Evolutionary conservation across 2,888 invertebrate species (phyloP), one percentile per base, ranked within the genome.

Genomic region (Colletes collaris): DNA sequence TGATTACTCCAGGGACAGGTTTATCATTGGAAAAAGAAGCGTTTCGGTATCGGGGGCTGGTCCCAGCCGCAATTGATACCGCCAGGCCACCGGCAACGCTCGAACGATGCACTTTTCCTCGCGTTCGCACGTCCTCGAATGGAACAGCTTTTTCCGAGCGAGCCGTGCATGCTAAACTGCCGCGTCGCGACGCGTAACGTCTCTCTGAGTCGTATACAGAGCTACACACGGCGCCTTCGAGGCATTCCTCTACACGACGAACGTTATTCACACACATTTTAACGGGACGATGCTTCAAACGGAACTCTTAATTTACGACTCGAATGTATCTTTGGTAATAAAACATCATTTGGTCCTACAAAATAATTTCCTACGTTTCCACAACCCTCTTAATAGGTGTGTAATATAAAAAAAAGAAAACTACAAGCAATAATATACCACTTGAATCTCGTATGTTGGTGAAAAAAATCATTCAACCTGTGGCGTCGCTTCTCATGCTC

Each of bases 1-100:
- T 53, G 60, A 67, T 67, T 60, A 60, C 59, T 46, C 67, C 11
- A 13, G 46, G 27, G 67, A 7, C 35, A 46, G 16, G 4, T 66
- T 59, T 53, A 60, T 53, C 66, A 44, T 11, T 11, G 49, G 27
- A 35, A 10, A 16, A 70, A 6, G 10, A 6, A 16, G 50, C 13
- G 11, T 1, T 55, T 16, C 19, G 13, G 19, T 49, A 56, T 50
- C 16, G 11, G 35, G 7, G 3, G 46, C 4, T 10, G 7, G 50
- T 10, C 46, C 44, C 19, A 44, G 8, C 8, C 13, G 44, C 52
- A 16, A 66, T 66, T n/a, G 64, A 72, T 53, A 52, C 35, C 46
- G 40, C 19, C 65, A 7, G 27, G 27, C 10, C 58, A 44, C 27
- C 27, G 27, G 46, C 11, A 56, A 58, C 11, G 44, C 56, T 46